These are phyloP conservation scores for Drepanosiphum platanoidis DNA, from an alignment of 2,888 invertebrate species.

Conservation along the genomic window DNA sequence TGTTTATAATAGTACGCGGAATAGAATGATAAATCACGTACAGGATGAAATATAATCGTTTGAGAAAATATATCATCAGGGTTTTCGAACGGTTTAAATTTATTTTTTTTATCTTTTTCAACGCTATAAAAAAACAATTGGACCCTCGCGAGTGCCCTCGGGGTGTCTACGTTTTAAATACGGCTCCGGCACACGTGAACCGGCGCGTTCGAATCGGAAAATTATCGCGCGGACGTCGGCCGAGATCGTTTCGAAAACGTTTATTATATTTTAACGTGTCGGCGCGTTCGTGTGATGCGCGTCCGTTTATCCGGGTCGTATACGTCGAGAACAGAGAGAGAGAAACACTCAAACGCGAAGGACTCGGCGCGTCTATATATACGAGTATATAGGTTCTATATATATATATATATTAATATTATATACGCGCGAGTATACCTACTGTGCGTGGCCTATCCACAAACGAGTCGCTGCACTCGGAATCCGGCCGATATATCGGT, in stretches of 20 bases:
- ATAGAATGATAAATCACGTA: too few relatives aligned
- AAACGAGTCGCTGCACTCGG: constrained; percentile 11
- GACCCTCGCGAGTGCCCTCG: too few relatives aligned
- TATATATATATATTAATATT: neutral
- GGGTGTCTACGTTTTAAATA: too few relatives aligned
- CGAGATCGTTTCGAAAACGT: neutral
- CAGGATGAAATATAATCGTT: too few relatives aligned
- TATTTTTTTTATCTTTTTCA: too few relatives aligned
- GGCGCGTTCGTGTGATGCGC: too few relatives aligned
- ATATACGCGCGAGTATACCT: neutral
- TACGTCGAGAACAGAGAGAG: neutral
- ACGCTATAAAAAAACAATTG: too few relatives aligned
- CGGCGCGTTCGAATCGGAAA: too few relatives aligned
- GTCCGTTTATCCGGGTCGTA: neutral
- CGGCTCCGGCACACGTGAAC: too few relatives aligned
- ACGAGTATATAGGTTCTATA: neutral
- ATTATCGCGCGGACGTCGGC: neutral
- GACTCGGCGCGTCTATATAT: neutral
- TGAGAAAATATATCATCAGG: too few relatives aligned
- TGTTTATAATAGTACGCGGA: too few relatives aligned
- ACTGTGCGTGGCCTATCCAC: constrained; percentile 14
- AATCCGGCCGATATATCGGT: constrained; percentile 34
- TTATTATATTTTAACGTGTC: neutral
- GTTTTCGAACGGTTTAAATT: too few relatives aligned
- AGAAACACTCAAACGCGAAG: neutral